phyloP scores from a whole-genome alignment of 2,888 invertebrate genomes.

The Drosophila tripunctata region DNA sequence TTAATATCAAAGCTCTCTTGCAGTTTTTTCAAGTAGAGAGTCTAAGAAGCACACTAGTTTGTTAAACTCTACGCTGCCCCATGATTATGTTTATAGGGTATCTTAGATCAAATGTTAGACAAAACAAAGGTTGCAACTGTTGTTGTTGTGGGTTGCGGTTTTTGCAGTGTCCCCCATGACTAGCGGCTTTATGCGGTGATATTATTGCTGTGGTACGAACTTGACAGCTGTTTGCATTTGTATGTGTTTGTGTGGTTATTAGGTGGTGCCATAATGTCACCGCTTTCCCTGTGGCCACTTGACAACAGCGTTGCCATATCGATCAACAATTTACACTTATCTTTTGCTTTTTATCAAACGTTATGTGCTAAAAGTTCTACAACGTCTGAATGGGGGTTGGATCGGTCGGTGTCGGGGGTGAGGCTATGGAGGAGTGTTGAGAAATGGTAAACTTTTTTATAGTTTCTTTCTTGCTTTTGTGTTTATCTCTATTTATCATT shows the following conservation, averaged over 20 bases:
- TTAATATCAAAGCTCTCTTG: no score
- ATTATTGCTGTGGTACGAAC: slow-evolving; percentile 4
- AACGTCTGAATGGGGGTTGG: slow-evolving; percentile 27
- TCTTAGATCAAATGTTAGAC: slow-evolving; percentile 26
- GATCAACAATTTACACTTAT: slow-evolving; percentile 36
- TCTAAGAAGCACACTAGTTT: background rate
- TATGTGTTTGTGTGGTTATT: background rate
- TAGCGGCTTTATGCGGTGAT: background rate
- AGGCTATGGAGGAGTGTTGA: no score
- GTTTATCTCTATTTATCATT: no score
- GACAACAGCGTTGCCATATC: slow-evolving; percentile 38
- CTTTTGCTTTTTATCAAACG: slow-evolving; percentile 48
- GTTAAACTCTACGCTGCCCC: background rate
- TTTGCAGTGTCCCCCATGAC: slow-evolving; percentile 30
- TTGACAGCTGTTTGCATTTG: slow-evolving; percentile 12
- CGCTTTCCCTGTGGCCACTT: background rate
- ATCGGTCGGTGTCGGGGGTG: no score
- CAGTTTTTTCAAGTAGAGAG: no score
- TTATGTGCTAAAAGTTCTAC: slow-evolving; percentile 51
- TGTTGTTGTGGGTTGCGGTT: slow-evolving; percentile 24
- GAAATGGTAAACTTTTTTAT: no score
- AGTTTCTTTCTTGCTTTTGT: no score
- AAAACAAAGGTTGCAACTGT: slow-evolving; percentile 31
- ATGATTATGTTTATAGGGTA: slow-evolving; percentile 18
- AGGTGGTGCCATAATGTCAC: slow-evolving; percentile 18